Evolutionary conservation across 1,140 invertebrate genomes (phyloP), one percentile per base, ranked within the genome.

Genomic region (Pantala flavescens): DNA sequence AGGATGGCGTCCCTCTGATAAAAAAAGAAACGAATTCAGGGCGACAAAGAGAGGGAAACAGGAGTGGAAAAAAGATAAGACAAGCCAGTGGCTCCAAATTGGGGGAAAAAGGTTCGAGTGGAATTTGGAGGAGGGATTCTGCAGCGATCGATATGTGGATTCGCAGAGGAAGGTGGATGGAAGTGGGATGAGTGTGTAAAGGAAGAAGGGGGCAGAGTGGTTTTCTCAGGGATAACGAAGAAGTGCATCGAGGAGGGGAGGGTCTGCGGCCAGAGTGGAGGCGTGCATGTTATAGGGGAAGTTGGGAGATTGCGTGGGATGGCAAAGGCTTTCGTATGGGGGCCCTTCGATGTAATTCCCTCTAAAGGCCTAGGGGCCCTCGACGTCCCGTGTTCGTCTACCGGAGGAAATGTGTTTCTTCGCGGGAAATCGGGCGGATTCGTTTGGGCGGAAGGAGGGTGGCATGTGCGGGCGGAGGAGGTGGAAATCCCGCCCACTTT

Each of bases 381-480:
- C 49, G 14, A 16, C 49, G 49, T 63, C 16, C 49, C 12, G 49
- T 63, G 49, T 63, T 63, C 49, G 49, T 21, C 49, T 63, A 21
- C 49, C n/a, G 49, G 49, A 63, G 49, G 49, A 63, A 63, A 63
- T 63, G 49, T 63, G 12, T 63, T 63, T 63, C 49, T 63, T 63
- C 12, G 49, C 49, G 49, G 3, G 49, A 63, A 63, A 63, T 63
- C 49, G 49, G 49, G 49, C n/a, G 49, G 49, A 63, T 3, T 19
- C n/a, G 14, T 63, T 63, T 63, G 49, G n/a, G 49, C 16, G n/a
- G 49, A 21, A 19, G 49, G 49, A 63, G 49, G 49, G 49, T 63
- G 49, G 49, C 49, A 63, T 16, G 49, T 19, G 49, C 49, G 49
- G 49, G 49, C n/a, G 28, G 28, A 36, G 28, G 3, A 5, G 28